A percentile compares a stretch with the other conserved stretches of the same genome.
These are phyloP conservation scores for Rhogogaster chlorosoma DNA, from an alignment of 2,888 invertebrate genomes.

Conservation along the genomic window DNA sequence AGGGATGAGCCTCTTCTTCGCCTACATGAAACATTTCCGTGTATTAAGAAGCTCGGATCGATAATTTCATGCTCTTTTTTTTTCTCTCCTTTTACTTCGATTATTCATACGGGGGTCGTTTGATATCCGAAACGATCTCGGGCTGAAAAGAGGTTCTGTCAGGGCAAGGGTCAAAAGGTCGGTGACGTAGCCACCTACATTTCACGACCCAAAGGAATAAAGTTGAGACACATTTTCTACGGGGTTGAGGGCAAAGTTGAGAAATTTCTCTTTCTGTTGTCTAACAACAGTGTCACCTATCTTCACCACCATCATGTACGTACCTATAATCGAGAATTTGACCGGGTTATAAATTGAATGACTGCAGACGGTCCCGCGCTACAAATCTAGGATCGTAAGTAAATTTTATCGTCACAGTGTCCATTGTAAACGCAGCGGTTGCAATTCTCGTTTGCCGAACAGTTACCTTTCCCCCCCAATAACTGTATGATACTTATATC, in stretches of 20 bases:
- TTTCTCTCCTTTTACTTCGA: background rate
- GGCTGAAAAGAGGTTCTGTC: slow-evolving; percentile 18
- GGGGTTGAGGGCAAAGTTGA: slow-evolving; percentile 9
- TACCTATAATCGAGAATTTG: slow-evolving; percentile 5
- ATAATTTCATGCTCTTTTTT: slow-evolving; percentile 17
- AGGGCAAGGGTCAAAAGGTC: slow-evolving; percentile 38
- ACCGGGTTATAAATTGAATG: background rate
- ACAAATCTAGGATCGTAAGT: background rate
- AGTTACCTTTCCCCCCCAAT: background rate
- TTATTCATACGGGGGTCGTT: slow-evolving; percentile 39
- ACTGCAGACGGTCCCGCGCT: background rate
- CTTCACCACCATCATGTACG: background rate
- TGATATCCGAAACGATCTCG: slow-evolving; percentile 43
- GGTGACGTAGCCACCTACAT: slow-evolving; percentile 17
- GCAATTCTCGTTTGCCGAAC: background rate
- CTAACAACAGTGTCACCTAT: background rate
- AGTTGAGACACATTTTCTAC: slow-evolving; percentile 30
- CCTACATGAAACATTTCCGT: background rate
- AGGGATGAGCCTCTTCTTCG: background rate
- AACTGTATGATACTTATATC: background rate
- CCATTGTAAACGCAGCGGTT: background rate
- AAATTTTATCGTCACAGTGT: background rate
- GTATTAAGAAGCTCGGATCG: background rate
- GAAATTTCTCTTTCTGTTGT: background rate
- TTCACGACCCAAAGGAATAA: slow-evolving; percentile 27